A percentile compares a stretch with the other conserved stretches of the same genome.
phyloP scores from a whole-genome alignment of 2,113 vertebrate genomes.

The Ursus arctos region DNA sequence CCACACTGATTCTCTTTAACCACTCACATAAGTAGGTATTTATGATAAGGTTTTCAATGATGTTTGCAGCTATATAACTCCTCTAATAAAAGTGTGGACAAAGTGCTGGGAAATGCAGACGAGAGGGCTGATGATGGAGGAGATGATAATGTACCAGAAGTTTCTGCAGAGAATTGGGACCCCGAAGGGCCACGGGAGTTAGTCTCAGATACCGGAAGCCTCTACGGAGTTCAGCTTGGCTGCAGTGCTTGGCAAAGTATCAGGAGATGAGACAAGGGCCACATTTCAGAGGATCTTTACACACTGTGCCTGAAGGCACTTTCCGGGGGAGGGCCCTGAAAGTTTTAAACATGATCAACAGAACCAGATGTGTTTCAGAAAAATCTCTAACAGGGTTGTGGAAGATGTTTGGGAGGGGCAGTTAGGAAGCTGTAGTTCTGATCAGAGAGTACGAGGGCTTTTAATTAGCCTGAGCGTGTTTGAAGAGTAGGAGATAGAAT shows the following conservation, averaged over 20 bases:
- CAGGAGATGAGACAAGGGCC: background rate
- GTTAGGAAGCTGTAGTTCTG: background rate
- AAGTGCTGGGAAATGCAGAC: background rate
- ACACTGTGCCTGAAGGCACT: background rate
- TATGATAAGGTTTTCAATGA: background rate
- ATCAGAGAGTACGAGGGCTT: background rate
- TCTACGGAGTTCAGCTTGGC: background rate
- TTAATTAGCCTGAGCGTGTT: background rate
- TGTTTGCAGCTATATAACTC: constrained; percentile 37
- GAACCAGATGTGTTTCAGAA: background rate
- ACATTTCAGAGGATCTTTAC: background rate
- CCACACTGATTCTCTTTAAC: background rate
- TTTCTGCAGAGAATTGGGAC: background rate
- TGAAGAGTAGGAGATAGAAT: background rate
- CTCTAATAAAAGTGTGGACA: background rate
- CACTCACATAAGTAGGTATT: background rate
- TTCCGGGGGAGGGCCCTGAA: background rate
- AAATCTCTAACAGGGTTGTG: background rate
- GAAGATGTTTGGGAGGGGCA: background rate
- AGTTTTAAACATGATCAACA: background rate
- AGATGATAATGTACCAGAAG: background rate
- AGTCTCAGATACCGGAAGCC: background rate
- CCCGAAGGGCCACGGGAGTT: background rate
- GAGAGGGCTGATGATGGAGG: background rate
- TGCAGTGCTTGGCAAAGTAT: background rate